Base-by-base conservation (phyloP, 1,140 invertebrate species). In the Drosophila equinoxialis region DNA sequence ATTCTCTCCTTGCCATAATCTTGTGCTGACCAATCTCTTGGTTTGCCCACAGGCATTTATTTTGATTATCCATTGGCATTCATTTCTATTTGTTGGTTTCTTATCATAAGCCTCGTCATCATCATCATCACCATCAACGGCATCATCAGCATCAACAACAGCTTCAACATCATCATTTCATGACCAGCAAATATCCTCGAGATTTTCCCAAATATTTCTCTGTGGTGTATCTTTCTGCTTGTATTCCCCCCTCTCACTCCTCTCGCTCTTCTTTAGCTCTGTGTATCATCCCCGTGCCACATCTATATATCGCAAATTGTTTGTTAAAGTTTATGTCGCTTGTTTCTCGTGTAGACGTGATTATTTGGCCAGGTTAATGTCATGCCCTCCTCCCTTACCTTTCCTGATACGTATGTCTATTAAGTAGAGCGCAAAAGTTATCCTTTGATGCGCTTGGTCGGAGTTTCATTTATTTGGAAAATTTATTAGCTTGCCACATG, bases 61-160 rank as follows among this genome's bases (percentile, higher is more conserved):
- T 91, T 91, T 86, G 84, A 91, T 91, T 91, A 91, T 81, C 68
- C 78, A 83, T 77, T 65, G 85, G 86, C 87, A 90, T 91, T 89
- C 81, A 82, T 91, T 91, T 91, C 87, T 87, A 91, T 91, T 90
- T 90, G 79, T 69, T 81, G 71, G 68, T 61, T 81, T 66, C 76
- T 82, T 87, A 86, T 86, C 82, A 51, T 82, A 86, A 86, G 79
- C 82, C 82, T 33, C 64, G 63, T 69, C 61, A 20, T 39, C 62
- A 58, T 62, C 41, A 30, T 8, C 78, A 67, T 69, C 48, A 35
- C 48, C 33, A 37, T 42, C 62, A 51, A 26, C 39, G 13, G 37
- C 39, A 35, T 26, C 39, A 35, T 14, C 37, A 39, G 33, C 33
- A 54, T 26, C 35, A 33, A 35, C 54, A 37, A 3, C 59, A 20